Evolutionary conservation across 2,888 invertebrate species (phyloP).

Genomic region (Tupiocoris notatus): DNA sequence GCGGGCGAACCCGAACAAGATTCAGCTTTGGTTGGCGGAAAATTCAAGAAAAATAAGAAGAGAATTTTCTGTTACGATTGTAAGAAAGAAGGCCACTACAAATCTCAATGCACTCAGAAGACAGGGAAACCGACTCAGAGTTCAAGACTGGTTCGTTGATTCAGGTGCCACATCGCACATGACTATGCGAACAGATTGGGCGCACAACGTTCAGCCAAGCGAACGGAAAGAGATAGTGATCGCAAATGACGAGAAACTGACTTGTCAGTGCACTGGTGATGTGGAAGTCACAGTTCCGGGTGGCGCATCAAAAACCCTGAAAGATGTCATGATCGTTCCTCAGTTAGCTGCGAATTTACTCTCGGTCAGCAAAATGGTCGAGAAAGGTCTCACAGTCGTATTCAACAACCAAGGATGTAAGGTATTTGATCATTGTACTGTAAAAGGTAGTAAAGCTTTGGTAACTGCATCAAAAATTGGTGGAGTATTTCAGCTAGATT

Average conservation of each 20-base stretch:
- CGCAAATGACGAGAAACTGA: slow-evolving; percentile 1
- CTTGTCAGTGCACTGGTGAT: background rate
- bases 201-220: background rate
- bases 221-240: background rate
- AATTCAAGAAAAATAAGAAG: background rate
- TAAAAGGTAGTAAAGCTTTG: no score
- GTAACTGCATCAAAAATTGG: background rate
- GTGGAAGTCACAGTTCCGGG: background rate
- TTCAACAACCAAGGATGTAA: slow-evolving; percentile 13
- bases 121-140: no score
- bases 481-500: background rate
- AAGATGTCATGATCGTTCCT: slow-evolving; percentile 44
- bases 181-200: slow-evolving; percentile 20
- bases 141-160: slow-evolving; percentile 26
- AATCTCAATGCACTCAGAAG: background rate
- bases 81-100: slow-evolving; percentile 2
- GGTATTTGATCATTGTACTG: no score
- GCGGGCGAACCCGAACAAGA: background rate
- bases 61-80: background rate
- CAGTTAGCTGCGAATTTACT: slow-evolving; percentile 48
- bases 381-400: slow-evolving; percentile 43
- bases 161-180: slow-evolving; percentile 38
- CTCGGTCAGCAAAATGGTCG: slow-evolving; percentile 48
- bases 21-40: background rate
- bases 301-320: background rate